Conservation (phyloP, 2,888 invertebrate genomes). For the Drosophila algonquin region DNA sequence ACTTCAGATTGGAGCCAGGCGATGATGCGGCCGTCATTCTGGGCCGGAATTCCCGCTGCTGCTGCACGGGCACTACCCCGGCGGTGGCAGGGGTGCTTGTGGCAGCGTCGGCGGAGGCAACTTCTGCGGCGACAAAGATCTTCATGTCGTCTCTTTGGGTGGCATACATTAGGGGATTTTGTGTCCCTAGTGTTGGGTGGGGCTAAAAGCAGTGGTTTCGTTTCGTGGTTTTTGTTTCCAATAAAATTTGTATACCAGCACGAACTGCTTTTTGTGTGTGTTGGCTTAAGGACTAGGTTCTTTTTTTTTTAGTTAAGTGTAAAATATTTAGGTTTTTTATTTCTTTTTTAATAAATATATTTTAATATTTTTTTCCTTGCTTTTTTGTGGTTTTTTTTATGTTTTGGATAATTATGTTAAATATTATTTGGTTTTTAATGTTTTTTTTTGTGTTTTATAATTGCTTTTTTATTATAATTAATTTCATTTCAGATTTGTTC, state of each 20-base stretch:
- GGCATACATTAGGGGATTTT: constrained; percentile 44
- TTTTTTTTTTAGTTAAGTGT: constrained; percentile 34
- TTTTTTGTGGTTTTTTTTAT: constrained; percentile 31
- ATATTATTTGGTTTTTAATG: constrained; percentile 22
- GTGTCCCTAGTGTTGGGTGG: background rate
- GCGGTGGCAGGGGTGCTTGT: constrained; percentile 11
- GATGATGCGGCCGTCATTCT: constrained; percentile 31
- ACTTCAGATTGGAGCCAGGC: constrained; percentile 42
- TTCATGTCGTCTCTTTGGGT: constrained; percentile 66
- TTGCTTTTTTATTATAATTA: constrained; percentile 10
- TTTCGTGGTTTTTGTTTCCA: background rate
- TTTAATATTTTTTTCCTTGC: constrained; percentile 23
- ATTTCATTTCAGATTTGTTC: constrained; percentile 47
- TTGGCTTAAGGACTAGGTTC: constrained; percentile 3
- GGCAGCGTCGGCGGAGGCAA: constrained; percentile 40
- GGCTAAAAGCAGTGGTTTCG: background rate
- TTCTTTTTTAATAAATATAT: constrained; percentile 36
- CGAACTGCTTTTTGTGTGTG: constrained; percentile 13
- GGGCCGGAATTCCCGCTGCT: constrained; percentile 61
- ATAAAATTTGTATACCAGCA: constrained; percentile 48
- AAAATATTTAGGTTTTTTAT: constrained; percentile 36
- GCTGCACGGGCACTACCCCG: constrained; percentile 32
- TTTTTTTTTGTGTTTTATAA: constrained; percentile 15
- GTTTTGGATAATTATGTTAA: constrained; percentile 23
- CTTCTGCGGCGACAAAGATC: constrained; percentile 68